Evolutionary conservation across 1,140 invertebrate species (phyloP).

Genomic region (Mactra quadrangularis): DNA sequence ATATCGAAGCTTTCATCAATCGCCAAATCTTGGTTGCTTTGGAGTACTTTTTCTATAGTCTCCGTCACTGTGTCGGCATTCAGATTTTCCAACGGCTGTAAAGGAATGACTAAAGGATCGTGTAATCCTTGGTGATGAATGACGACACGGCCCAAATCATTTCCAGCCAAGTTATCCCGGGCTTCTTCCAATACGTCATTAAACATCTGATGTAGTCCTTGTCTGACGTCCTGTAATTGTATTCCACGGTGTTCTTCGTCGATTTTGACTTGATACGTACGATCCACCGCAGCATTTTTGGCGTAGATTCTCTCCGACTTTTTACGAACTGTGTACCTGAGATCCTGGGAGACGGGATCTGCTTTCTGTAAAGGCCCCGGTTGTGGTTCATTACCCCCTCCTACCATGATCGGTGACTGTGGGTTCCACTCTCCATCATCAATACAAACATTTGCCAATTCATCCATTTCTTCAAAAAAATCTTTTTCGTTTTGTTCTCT

Average conservation of each 20-base stretch:
- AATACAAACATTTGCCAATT: no score
- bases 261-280: conserved; percentile 24
- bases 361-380: conserved; percentile 1
- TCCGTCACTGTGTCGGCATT: conserved; percentile 23
- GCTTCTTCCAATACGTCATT: conserved; percentile 9
- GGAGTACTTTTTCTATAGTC: conserved; percentile 24
- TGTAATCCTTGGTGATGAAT: conserved; percentile 15
- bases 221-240: background rate
- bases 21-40: conserved; percentile 27
- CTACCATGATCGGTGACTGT: background rate
- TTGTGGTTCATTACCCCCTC: background rate
- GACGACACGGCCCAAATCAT: conserved; percentile 2
- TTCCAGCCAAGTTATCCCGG: conserved; percentile 4
- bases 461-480: conserved; percentile 15
- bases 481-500: conserved; percentile 13
- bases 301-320: conserved; percentile 9
- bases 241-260: conserved; percentile 13
- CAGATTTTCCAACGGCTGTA: background rate
- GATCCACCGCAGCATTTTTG: conserved; percentile 27
- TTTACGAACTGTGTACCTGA: conserved; percentile 3
- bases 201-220: conserved; percentile 14
- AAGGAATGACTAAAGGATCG: conserved; percentile 15
- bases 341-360: background rate
- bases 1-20: background rate
- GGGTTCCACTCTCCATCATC: conserved; percentile 29